phyloP scores from a whole-genome alignment of 1,140 invertebrate species.

The Sinella curviseta region DNA sequence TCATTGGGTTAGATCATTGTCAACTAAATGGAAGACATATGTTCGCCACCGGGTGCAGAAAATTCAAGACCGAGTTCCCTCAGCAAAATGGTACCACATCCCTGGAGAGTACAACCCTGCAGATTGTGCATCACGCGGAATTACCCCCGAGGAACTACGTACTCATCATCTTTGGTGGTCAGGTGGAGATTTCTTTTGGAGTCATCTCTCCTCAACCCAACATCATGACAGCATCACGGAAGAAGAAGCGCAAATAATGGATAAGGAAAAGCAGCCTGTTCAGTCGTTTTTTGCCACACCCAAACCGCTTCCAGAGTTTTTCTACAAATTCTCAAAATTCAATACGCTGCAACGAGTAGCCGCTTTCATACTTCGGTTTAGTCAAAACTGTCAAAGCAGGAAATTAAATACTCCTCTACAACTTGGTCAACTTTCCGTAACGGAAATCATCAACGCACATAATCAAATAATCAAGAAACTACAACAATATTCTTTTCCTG shows the following conservation, averaged over 20 bases:
- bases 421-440: not conserved
- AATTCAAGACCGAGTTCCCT: not conserved
- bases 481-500: not conserved
- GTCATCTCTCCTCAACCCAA: not conserved
- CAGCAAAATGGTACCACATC: not conserved
- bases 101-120: not conserved
- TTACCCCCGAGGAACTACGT: not conserved
- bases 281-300: not conserved
- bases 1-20: not conserved
- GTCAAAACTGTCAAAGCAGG: not conserved
- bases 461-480: not conserved
- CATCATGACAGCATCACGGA: not conserved
- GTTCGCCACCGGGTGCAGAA: not conserved
- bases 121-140: not conserved
- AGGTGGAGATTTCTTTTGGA: not conserved
- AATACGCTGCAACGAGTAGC: not conserved
- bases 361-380: not conserved
- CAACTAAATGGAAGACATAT: not conserved
- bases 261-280: not conserved
- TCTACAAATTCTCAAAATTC: not conserved
- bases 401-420: not conserved
- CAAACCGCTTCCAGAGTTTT: not conserved
- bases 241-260: not conserved
- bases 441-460: not conserved
- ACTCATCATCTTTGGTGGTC: not conserved